Conservation (phyloP, 1,140 invertebrate genomes). For the Dendrolimus punctatus region DNA sequence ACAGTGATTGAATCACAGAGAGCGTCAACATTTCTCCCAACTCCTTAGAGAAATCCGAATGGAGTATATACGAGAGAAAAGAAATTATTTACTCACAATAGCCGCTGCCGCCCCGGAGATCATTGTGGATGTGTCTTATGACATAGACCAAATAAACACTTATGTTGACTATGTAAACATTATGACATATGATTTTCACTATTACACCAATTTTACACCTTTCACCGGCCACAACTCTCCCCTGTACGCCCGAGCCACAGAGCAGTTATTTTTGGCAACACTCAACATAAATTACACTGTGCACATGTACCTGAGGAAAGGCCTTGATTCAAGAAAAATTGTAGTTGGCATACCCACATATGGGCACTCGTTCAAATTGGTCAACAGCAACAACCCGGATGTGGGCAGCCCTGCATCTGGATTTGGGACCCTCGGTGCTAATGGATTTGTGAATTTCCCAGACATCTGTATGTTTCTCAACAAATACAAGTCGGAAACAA, state of each 20-base stretch:
- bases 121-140: constrained; percentile 83
- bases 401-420: constrained; percentile 81
- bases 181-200: constrained; percentile 94
- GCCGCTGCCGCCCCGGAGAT: constrained; percentile 83
- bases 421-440: constrained; percentile 75
- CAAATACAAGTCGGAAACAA: constrained; percentile 41
- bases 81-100: constrained; percentile 77
- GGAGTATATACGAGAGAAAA: constrained; percentile 74
- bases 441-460: constrained; percentile 82
- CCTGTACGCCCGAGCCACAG: constrained; percentile 74
- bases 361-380: constrained; percentile 84
- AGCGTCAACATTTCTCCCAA: constrained; percentile 81
- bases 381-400: constrained; percentile 77
- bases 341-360: constrained; percentile 93
- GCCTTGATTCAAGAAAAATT: constrained; percentile 88
- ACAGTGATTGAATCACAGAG: constrained; percentile 28
- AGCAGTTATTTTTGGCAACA: constrained; percentile 78
- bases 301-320: constrained; percentile 84
- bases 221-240: constrained; percentile 89
- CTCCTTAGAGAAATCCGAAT: constrained; percentile 79
- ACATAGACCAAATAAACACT: constrained; percentile 82
- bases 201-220: constrained; percentile 81
- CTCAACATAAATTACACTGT: constrained; percentile 89
- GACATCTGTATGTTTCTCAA: constrained; percentile 79
- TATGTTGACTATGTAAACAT: constrained; percentile 90